Conservation (phyloP, 2,797 vertebrate genomes). For the Cynodonichthys magdalenae region DNA sequence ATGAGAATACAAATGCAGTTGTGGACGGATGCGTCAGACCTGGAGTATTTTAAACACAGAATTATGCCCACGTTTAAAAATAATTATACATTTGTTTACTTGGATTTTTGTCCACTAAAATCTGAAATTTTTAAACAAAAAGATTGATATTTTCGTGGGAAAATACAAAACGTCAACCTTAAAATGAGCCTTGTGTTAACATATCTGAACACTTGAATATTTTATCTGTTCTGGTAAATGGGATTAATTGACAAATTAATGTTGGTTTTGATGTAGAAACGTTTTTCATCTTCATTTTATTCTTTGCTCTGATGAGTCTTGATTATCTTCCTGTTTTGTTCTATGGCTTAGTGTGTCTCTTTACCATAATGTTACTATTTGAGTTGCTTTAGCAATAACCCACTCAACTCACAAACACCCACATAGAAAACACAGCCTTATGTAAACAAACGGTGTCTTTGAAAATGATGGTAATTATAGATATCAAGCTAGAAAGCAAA, state of each 20-base stretch:
- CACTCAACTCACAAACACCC: conserved; percentile 69
- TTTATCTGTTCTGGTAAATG: no score
- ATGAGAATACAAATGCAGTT: conserved; percentile 29
- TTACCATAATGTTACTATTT: conserved; percentile 76
- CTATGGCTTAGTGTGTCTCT: conserved; percentile 67
- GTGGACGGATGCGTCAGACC: neutral
- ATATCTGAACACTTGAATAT: neutral
- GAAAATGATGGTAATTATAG: conserved; percentile 62
- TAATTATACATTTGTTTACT: neutral
- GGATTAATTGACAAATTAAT: neutral
- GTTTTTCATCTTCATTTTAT: no score
- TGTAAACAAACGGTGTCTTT: conserved; percentile 20
- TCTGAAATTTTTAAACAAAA: no score
- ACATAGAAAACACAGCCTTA: conserved; percentile 66
- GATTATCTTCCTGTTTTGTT: conserved; percentile 33
- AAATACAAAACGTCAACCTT: neutral
- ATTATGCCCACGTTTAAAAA: neutral
- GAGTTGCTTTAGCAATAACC: conserved; percentile 79
- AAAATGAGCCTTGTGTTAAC: no score
- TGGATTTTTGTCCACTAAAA: neutral
- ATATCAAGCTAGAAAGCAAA: conserved; percentile 54
- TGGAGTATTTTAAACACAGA: neutral
- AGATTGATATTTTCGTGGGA: no score
- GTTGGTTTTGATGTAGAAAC: no score
- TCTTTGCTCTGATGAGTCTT: no score